Percentiles rank a stretch among this genome's conserved stretches.
These are phyloP conservation scores for Endomychus coccineus DNA, from an alignment of 2,888 invertebrate genomes.

Conservation along the genomic window DNA sequence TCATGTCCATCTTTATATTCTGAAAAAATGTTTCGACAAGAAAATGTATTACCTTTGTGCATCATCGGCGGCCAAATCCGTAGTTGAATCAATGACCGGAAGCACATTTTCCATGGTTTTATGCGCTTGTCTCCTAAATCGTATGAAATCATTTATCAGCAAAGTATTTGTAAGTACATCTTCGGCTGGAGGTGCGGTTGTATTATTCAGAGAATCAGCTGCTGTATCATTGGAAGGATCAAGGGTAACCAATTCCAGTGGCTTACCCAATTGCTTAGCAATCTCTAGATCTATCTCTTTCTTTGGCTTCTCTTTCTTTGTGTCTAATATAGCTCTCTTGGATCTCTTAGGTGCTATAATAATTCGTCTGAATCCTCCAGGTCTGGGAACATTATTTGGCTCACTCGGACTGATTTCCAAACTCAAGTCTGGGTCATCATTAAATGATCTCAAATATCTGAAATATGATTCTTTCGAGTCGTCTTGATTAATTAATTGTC, in stretches of 20 bases:
- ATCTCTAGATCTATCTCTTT: constrained; percentile 13
- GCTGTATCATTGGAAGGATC: constrained; percentile 20
- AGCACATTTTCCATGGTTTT: constrained; percentile 5
- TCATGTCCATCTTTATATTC: too few species aligned
- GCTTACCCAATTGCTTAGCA: constrained; percentile 27
- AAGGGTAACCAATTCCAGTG: constrained; percentile 28
- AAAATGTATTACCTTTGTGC: too few species aligned
- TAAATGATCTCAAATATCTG: constrained; percentile 18
- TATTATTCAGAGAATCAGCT: constrained; percentile 3
- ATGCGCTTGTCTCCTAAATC: constrained; percentile 30
- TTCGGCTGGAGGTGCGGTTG: constrained; percentile 2
- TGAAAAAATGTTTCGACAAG: too few species aligned
- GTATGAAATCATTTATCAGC: constrained; percentile 37
- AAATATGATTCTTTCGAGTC: constrained; percentile 25
- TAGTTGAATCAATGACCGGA: constrained; percentile 3
- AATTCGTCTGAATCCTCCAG: not conserved
- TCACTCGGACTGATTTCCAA: not conserved
- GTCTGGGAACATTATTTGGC: too few species aligned
- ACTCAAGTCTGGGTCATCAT: too few species aligned
- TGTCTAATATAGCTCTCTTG: not conserved
- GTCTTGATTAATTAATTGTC: constrained; percentile 15
- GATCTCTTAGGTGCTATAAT: not conserved
- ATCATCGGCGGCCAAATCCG: too few species aligned
- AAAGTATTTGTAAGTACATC: constrained; percentile 16
- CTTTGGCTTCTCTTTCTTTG: constrained; percentile 6